Base-by-base conservation (phyloP, 2,888 invertebrate species). In the Emmelina monodactyla region DNA sequence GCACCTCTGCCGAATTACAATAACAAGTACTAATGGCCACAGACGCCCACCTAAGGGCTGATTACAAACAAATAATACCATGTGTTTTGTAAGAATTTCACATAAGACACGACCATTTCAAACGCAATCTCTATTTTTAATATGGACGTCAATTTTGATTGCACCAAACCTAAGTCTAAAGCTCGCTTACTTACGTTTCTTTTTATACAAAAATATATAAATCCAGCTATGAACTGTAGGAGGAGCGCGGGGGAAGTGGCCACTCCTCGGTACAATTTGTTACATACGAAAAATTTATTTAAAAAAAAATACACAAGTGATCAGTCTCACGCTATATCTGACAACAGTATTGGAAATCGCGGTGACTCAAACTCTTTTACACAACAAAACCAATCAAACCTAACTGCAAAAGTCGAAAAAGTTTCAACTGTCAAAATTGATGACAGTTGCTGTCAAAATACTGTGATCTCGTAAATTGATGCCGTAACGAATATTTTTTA, bases 21-120 rank as follows among this genome's bases (percentile, higher is more conserved):
- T 41, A 40, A 52, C 53, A 58, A 57, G 55, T 47, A 55, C 53
- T 50, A 62, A 71, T 68, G 69, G 70, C 68, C 67, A 63, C 63
- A 49, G 46, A 53, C 44, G 47, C 44, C 46, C 33, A 28, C 33
- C 10, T 13, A 32, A 32, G 19, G n/a, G n/a, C 16, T 16, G 28
- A 28, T 28, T 16, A 32, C 32, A 35, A 13, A 31, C 39, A 41
- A 31, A 31, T 35, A 35, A 40, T 28, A 31, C 29, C 33, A 32
- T 25, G 41, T 37, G 38, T 37, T 43, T 10, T 33, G 5, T 25
- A 37, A 30, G 11, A 28, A 28, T n/a, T n/a, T 29, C 11, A 9
- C 10, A n/a, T 5, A 22, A 22, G 9, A 5, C 22, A 35, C 5
- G 34, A 30, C 34, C n/a, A n/a, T 25, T 33, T 9, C 28, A 31